A percentile compares a stretch with the other conserved stretches of the same genome.
Evolutionary conservation across 1,140 invertebrate genomes (phyloP).

Genomic region (Neotoxoptera formosana): DNA sequence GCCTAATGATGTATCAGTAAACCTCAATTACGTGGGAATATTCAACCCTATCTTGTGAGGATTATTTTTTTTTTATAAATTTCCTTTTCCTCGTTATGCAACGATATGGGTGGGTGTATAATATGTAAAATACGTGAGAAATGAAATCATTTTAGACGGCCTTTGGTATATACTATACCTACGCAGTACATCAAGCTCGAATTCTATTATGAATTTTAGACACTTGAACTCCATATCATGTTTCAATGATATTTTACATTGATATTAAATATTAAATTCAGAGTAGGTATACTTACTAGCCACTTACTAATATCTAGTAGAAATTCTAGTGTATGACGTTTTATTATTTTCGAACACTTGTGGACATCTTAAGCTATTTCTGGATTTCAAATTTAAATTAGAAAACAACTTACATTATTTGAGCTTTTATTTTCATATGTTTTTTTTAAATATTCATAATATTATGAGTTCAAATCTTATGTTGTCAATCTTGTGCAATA

Average conservation of each 20-base stretch:
- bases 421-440: neutral
- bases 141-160: neutral
- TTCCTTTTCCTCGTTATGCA: neutral
- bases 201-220: neutral
- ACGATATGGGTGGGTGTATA: neutral
- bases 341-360: neutral
- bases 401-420: neutral
- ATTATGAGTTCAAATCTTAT: neutral
- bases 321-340: neutral
- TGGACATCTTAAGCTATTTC: neutral
- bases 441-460: neutral
- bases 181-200: neutral
- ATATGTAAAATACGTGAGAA: neutral
- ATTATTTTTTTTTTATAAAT: neutral
- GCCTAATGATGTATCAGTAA: neutral
- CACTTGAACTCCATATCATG: neutral
- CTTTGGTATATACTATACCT: neutral
- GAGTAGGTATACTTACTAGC: neutral
- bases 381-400: neutral
- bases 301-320: no score
- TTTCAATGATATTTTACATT: neutral
- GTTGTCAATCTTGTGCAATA: neutral
- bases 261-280: neutral
- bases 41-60: neutral
- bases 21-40: neutral